phyloP scores from a whole-genome alignment of 2,797 vertebrate species.

The Pseudochirops cupreus region DNA sequence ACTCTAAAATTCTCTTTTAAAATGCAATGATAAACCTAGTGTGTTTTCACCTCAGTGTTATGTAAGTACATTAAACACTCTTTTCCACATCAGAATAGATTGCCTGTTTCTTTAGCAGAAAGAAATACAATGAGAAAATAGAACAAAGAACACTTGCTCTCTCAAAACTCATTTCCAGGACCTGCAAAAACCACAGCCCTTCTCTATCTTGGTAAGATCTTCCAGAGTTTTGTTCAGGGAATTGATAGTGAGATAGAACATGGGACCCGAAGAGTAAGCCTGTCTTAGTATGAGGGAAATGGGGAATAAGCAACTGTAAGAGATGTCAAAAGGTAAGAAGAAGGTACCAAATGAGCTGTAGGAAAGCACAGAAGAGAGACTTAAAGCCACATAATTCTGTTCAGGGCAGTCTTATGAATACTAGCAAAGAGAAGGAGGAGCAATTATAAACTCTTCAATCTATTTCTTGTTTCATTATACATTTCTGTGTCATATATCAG shows the following conservation, averaged over 20 bases:
- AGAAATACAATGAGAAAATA: slow-evolving; percentile 1
- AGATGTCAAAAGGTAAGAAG: slow-evolving; percentile 19
- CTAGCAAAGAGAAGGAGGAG: slow-evolving; percentile 41
- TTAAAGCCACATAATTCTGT: slow-evolving; percentile 13
- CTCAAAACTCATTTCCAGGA: not conserved
- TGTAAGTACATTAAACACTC: not conserved
- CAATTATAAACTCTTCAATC: slow-evolving; percentile 50
- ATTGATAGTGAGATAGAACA: not conserved
- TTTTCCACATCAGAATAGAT: slow-evolving; percentile 33
- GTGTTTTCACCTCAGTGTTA: not conserved
- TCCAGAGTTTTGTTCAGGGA: slow-evolving; percentile 43
- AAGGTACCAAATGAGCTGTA: not conserved
- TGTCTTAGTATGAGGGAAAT: not conserved
- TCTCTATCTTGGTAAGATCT: slow-evolving; percentile 17
- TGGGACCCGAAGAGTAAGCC: not conserved
- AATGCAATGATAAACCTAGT: slow-evolving; percentile 44
- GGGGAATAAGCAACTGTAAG: slow-evolving; percentile 7
- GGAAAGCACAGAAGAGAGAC: not conserved
- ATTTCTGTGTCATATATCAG: slow-evolving; percentile 68
- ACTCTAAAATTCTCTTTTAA: slow-evolving; percentile 33
- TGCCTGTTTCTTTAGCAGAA: slow-evolving; percentile 21
- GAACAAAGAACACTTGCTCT: not conserved
- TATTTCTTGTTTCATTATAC: slow-evolving; percentile 67
- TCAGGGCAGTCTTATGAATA: not conserved
- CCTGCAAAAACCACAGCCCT: not conserved